phyloP scores from a whole-genome alignment of 2,113 vertebrate genomes.

The Pedetes capensis region DNA sequence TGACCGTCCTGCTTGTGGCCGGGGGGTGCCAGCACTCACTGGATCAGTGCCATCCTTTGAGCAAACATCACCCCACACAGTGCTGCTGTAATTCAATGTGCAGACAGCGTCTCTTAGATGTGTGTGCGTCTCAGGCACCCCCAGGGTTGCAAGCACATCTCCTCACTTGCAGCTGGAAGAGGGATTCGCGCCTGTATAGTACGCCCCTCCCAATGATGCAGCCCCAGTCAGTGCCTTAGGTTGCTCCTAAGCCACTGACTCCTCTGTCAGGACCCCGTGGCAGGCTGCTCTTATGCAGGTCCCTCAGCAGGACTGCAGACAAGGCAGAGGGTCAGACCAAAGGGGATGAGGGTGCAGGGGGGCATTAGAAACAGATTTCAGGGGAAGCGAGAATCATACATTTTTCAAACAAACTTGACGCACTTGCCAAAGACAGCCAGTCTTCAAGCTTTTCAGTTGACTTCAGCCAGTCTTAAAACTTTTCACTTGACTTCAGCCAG shows the following conservation, averaged over 20 bases:
- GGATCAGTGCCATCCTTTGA: too few relatives aligned
- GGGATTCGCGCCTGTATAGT: neutral
- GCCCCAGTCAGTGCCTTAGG: neutral
- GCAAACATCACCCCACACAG: too few relatives aligned
- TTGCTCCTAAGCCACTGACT: neutral
- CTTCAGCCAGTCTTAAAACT: conserved; percentile 52
- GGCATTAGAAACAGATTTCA: conserved; percentile 41
- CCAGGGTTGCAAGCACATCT: too few relatives aligned
- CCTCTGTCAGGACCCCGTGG: neutral
- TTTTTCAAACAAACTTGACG: conserved; percentile 61
- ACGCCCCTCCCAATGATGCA: neutral
- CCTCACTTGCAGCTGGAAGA: neutral
- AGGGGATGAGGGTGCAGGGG: neutral
- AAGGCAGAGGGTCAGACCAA: neutral
- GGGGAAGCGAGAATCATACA: conserved; percentile 48
- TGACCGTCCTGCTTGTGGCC: too few relatives aligned
- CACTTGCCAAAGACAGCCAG: conserved; percentile 1
- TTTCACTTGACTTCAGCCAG: conserved; percentile 57
- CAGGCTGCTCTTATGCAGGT: too few relatives aligned
- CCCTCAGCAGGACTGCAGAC: neutral
- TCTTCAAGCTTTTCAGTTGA: conserved; percentile 63
- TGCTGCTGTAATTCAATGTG: too few relatives aligned
- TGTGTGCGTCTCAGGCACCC: too few relatives aligned
- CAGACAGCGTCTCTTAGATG: too few relatives aligned
- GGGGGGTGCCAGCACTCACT: too few relatives aligned